Base-by-base conservation (phyloP, 2,888 invertebrate genomes). In the Nomada lathburiana region DNA sequence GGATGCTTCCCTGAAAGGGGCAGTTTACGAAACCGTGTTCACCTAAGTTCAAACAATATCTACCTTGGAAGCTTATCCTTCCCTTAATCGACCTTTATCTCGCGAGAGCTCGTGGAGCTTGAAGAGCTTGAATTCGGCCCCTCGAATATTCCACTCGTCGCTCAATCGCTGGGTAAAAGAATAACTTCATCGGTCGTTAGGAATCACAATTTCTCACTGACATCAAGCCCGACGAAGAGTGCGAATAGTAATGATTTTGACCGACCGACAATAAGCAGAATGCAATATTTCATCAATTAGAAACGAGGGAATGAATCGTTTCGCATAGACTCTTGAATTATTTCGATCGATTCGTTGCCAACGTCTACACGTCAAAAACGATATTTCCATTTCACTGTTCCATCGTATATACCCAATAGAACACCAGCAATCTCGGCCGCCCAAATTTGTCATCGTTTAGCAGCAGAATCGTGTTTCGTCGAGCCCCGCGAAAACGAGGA, bases 11-110 rank as follows among this genome's bases (percentile, higher is more conserved):
- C 23, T 73, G 65, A 73, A 73, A 65, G 73, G 36, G 57, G 47
- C 55, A 65, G 64, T 73, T 73, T 73, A 65, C 47, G 65, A 65
- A 73, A 73, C 65, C 50, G 73, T 65, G 73, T 65, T 73, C 59
- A 57, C 73, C 57, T 59, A 65, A 57, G 57, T 65, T 36, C 57
- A 57, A 73, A 73, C 57, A 73, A 73, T 73, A 59, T 65, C 65
- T 16, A 29, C 20, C 47, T 50, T 7, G 20, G 23, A 23, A 73
- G 23, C 57, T 73, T 59, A n/a, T 73, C 18, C 64, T 4, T 42
- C 50, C 7, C 64, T 64, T 52, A 57, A 64, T 55, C 26, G n/a
- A 52, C 36, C 52, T 23, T 62, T 62, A 71, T 62, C 42, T 36
- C 36, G 16, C 23, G 62, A 11, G 11, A n/a, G 2, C 50, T 70